A percentile compares a stretch with the other conserved stretches of the same genome.
Evolutionary conservation across 2,797 vertebrate genomes (phyloP).

Genomic region (Microctenopoma lineatum): DNA sequence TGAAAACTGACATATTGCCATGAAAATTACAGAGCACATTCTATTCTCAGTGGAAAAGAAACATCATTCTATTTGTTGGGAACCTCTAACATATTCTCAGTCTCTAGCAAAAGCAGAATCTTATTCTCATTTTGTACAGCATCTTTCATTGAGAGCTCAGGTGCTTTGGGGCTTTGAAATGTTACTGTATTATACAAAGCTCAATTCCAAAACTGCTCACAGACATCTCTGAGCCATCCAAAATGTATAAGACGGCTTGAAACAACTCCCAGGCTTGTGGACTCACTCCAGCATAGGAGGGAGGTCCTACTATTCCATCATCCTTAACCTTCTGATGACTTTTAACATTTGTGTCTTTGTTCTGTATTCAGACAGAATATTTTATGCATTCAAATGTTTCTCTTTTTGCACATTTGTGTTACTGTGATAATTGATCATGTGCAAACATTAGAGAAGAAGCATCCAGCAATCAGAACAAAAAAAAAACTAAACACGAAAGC

Average conservation of each 20-base stretch:
- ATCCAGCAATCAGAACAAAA: not conserved
- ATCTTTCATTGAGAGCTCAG: not conserved
- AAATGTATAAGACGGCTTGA: not conserved
- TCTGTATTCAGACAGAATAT: not conserved
- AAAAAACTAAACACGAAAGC: not conserved
- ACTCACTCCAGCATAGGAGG: not conserved
- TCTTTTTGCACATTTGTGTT: not conserved
- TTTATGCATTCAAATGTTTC: not conserved
- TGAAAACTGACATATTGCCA: not conserved
- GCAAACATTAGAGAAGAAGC: conserved; percentile 16
- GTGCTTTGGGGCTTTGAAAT: not conserved
- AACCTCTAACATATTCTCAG: not conserved
- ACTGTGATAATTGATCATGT: conserved; percentile 5
- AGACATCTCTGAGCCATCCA: not conserved
- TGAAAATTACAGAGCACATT: not conserved
- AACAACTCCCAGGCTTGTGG: not conserved
- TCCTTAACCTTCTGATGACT: not conserved
- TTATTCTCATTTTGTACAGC: not conserved
- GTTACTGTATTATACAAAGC: not conserved
- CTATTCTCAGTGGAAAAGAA: not conserved
- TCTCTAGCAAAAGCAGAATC: not conserved
- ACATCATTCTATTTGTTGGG: not conserved
- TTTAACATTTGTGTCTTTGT: not conserved
- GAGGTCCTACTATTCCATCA: not conserved
- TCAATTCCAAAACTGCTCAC: not conserved